Evolutionary conservation across 2,113 vertebrate genomes (phyloP).

Genomic region (Stictonetta naevosa): DNA sequence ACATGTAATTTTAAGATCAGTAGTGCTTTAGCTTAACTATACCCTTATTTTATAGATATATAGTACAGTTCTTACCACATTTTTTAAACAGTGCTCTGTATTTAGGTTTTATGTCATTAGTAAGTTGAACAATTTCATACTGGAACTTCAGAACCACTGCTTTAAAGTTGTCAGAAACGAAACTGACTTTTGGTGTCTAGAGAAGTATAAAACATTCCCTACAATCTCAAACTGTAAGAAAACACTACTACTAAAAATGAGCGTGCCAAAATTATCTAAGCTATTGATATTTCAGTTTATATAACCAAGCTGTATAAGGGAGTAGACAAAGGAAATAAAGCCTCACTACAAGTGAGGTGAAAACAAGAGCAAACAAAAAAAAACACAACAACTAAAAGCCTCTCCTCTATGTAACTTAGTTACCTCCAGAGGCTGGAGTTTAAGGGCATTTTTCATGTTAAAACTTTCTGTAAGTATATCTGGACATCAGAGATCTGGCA

Average conservation of each 20-base stretch:
- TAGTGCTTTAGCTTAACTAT: not conserved
- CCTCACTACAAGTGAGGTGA: not conserved
- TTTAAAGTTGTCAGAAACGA: not conserved
- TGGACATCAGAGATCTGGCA: not conserved
- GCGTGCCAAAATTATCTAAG: not conserved
- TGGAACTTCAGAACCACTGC: not conserved
- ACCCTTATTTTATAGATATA: not conserved
- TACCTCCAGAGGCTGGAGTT: not conserved
- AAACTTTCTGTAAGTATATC: not conserved
- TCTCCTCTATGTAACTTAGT: not conserved
- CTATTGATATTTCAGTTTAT: not conserved
- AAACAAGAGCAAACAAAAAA: not conserved
- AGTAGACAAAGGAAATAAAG: not conserved
- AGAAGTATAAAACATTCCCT: accelerated
- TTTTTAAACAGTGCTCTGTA: not conserved
- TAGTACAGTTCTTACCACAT: not conserved
- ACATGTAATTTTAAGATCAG: not conserved
- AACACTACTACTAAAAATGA: not conserved
- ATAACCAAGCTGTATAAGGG: not conserved
- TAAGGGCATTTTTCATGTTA: not conserved
- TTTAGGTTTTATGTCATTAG: not conserved
- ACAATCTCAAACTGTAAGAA: not conserved
- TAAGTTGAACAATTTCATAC: not conserved
- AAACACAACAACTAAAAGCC: not conserved
- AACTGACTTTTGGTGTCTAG: not conserved